These are phyloP conservation scores for Acanthosepion lycidas DNA, from an alignment of 2,888 invertebrate species.

Conservation along the genomic window DNA sequence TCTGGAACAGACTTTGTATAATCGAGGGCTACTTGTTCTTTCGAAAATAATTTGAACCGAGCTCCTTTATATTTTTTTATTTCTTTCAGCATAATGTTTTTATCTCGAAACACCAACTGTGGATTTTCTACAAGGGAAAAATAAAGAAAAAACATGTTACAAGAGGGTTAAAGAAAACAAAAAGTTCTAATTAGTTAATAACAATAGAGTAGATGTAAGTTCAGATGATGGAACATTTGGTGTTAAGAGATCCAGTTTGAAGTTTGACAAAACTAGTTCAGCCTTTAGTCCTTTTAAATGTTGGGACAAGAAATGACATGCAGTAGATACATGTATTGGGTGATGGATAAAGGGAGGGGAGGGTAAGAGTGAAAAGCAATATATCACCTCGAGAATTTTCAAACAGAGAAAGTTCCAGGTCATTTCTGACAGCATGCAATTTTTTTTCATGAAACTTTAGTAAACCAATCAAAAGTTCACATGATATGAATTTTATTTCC, in stretches of 20 bases:
- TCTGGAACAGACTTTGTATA: constrained; percentile 77
- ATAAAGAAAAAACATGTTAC: constrained; percentile 34
- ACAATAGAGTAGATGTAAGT: neutral
- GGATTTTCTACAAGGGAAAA: constrained; percentile 53
- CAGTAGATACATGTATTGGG: neutral
- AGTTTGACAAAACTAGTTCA: neutral
- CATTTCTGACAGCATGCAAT: too few relatives aligned
- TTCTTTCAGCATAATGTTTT: constrained; percentile 83
- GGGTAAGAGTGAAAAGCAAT: too few relatives aligned
- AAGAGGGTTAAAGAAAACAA: neutral
- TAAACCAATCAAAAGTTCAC: too few relatives aligned
- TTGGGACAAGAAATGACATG: neutral
- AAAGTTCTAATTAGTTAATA: neutral
- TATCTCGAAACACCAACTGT: constrained; percentile 77
- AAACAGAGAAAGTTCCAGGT: too few relatives aligned
- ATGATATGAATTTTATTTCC: too few relatives aligned
- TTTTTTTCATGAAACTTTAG: too few relatives aligned
- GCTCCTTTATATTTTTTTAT: constrained; percentile 86
- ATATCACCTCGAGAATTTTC: too few relatives aligned
- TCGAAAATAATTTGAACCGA: constrained; percentile 86
- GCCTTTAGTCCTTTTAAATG: neutral
- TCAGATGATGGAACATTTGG: neutral
- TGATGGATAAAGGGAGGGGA: neutral
- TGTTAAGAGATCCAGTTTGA: neutral
- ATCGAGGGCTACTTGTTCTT: constrained; percentile 83